These are phyloP conservation scores for Charadrius vociferus DNA, from an alignment of 2,113 vertebrate species.

Conservation along the genomic window DNA sequence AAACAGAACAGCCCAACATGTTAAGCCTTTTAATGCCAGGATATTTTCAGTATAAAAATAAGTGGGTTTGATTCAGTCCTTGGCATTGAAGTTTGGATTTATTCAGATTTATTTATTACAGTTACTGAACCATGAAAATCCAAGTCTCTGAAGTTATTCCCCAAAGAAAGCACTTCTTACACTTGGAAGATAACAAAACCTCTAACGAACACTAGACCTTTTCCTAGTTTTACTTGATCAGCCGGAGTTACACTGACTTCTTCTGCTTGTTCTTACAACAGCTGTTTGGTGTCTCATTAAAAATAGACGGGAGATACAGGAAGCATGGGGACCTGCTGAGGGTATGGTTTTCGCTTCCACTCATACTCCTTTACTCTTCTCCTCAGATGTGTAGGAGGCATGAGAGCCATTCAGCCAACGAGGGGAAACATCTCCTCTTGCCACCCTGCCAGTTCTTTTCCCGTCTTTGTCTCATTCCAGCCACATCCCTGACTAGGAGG, in stretches of 20 bases:
- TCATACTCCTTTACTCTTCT: background rate
- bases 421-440: background rate
- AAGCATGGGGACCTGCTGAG: background rate
- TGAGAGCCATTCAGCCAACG: background rate
- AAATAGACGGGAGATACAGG: background rate
- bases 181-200: background rate
- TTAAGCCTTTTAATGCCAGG: conserved; percentile 30
- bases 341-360: background rate
- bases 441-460: background rate
- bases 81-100: conserved; percentile 32
- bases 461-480: background rate
- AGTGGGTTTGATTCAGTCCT: background rate
- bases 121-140: conserved; percentile 47
- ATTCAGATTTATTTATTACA: conserved; percentile 68
- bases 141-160: conserved; percentile 32
- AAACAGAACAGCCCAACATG: background rate
- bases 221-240: conserved; percentile 3
- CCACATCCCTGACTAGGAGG: background rate
- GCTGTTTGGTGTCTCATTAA: background rate
- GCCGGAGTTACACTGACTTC: background rate
- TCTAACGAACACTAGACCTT: background rate
- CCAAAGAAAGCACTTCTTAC: conserved; percentile 13
- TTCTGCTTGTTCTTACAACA: conserved; percentile 1
- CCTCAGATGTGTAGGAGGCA: background rate
- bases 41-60: conserved; percentile 26